Evolutionary conservation across 2,113 vertebrate genomes (phyloP), one percentile per base, ranked within the genome.

Genomic region (Piaya cayana): DNA sequence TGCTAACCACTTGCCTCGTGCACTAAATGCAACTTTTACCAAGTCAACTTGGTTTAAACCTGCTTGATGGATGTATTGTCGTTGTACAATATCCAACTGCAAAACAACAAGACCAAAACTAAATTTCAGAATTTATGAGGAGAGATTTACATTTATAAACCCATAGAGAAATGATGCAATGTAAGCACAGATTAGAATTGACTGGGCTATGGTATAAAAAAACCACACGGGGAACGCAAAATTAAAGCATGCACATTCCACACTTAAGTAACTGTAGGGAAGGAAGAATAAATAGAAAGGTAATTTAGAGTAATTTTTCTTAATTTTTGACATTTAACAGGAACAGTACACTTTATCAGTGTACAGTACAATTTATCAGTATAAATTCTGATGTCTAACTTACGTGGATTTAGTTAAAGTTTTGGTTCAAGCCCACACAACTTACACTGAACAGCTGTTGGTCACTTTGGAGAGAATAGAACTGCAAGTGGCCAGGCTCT

Each of bases 401-500:
- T 50, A 55, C 4, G 39, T 36, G 21, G 21, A 75, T 2, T 7
- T 55, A 42, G 26, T 59, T 43, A n/a, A 16, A 75, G 11, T 75
- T 71, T 67, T 63, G 50, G 32, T 55, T 55, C 4, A 58, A 69
- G 42, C 5, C 62, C 47, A 55, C 65, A 34, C 81, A 78, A 93
- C 99, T 99, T 98, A 99, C 99, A 76, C 99, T 99, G 96, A 98
- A 99, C 27, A 99, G 95, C 58, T 99, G 99, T 18, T 99, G 99
- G 96, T 99, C 99, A 93, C 95, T 98, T 50, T 98, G 98, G 37
- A 99, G 98, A 39, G 98, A 99, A 86, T 99, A 99, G 96, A 99
- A 99, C 96, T 99, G 99, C 90, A 99, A 94, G 88, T 99, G 99
- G n/a, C 99, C 99, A 4, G 99, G 99, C 91, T 99, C 99, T 36